A percentile compares a stretch with the other conserved stretches of the same genome.
These are phyloP conservation scores for Pangasius djambal DNA, from an alignment of 2,797 vertebrate species.

Conservation along the genomic window DNA sequence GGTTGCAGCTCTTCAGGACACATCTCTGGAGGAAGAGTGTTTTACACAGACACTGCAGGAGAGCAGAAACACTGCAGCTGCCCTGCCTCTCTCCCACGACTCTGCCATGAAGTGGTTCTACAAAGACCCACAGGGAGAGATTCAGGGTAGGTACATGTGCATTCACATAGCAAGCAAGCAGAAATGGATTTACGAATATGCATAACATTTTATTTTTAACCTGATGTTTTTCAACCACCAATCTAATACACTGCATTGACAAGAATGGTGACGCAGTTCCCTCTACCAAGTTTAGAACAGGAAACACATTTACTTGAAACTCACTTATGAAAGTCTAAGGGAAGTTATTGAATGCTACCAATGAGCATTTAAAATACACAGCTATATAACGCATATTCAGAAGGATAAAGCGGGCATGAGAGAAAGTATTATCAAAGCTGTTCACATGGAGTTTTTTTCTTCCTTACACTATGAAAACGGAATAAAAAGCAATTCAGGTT, in stretches of 20 bases:
- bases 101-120: slow-evolving; percentile 94
- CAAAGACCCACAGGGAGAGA: slow-evolving; percentile 92
- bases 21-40: slow-evolving; percentile 88
- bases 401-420: not conserved
- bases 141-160: slow-evolving; percentile 79
- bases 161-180: not conserved
- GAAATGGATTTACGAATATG: not conserved
- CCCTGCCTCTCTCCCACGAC: slow-evolving; percentile 87
- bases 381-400: not conserved
- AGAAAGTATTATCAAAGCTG: not conserved
- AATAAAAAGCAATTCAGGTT: not conserved
- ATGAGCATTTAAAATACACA: not conserved
- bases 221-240: not conserved
- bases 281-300: not conserved
- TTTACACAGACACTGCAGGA: slow-evolving; percentile 86
- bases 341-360: not conserved
- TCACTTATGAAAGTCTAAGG: not conserved
- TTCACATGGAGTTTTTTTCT: not conserved
- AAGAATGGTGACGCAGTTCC: not conserved
- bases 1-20: slow-evolving; percentile 88
- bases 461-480: not conserved
- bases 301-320: not conserved
- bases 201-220: not conserved
- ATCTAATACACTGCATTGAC: not conserved
- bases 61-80: slow-evolving; percentile 85